phyloP scores from a whole-genome alignment of 2,113 vertebrate species.

The Hippocampus comes region DNA sequence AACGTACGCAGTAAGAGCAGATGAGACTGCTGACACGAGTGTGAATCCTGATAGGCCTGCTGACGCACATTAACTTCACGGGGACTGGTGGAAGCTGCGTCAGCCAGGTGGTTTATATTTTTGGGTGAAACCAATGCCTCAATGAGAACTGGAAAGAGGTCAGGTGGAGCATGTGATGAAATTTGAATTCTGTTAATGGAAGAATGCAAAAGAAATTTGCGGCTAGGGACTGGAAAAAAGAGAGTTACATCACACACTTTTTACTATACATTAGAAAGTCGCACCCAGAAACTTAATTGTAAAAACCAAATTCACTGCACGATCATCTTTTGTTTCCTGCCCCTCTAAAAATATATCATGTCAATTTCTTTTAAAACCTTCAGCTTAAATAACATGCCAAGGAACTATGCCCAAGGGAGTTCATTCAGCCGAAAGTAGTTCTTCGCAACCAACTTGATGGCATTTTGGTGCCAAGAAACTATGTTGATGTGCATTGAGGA shows the following conservation, averaged over 20 bases:
- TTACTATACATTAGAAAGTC: neutral
- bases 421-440: too few species aligned
- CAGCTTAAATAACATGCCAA: neutral
- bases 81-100: constrained; percentile 2
- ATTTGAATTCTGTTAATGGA: neutral
- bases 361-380: neutral
- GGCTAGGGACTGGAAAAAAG: neutral
- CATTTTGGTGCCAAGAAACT: too few species aligned
- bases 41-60: constrained; percentile 24
- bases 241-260: neutral
- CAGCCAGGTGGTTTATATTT: constrained; percentile 32
- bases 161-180: neutral
- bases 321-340: neutral
- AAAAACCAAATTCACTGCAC: neutral
- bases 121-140: constrained; percentile 28
- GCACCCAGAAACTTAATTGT: neutral
- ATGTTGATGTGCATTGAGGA: neutral
- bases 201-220: neutral
- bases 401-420: too few species aligned
- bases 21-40: constrained; percentile 46
- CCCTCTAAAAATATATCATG: neutral
- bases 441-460: too few species aligned
- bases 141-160: constrained; percentile 8
- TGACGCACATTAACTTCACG: constrained; percentile 43
- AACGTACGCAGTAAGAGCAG: constrained; percentile 28